Conservation (phyloP, 2,113 vertebrate genomes). For the Limnothrissa miodon region DNA sequence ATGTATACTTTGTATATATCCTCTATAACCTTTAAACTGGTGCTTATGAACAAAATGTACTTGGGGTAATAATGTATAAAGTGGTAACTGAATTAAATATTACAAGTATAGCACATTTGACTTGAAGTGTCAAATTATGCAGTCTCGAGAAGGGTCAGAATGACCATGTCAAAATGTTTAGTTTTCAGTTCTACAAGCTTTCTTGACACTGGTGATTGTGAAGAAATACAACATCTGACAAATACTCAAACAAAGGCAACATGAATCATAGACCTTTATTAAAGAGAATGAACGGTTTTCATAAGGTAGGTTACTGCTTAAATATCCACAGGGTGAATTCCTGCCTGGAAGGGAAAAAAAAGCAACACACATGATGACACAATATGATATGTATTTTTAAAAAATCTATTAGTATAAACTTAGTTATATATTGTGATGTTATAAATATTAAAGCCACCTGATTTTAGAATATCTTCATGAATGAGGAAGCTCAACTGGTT, state of each 20-base stretch:
- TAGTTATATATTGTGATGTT: too few species aligned
- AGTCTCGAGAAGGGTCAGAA: background rate
- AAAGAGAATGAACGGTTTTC: background rate
- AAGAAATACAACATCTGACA: background rate
- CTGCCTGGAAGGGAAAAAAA: background rate
- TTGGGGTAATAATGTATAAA: conserved; percentile 5
- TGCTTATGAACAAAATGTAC: background rate
- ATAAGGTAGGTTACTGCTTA: background rate
- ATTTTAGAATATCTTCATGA: background rate
- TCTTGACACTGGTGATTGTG: too few species aligned
- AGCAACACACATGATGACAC: too few species aligned
- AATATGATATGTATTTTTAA: too few species aligned
- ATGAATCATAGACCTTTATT: background rate
- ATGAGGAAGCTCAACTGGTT: background rate
- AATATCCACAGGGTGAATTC: background rate
- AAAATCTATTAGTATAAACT: too few species aligned
- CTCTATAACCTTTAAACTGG: conserved; percentile 2
- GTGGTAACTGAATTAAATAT: background rate
- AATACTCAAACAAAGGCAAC: background rate
- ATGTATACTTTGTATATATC: background rate
- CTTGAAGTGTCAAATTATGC: background rate
- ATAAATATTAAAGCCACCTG: background rate
- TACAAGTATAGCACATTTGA: background rate
- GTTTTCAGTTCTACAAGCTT: too few species aligned
- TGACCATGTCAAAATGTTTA: too few species aligned